Evolutionary conservation across 2,888 invertebrate species (phyloP).

Genomic region (Phymatocera aterrima): DNA sequence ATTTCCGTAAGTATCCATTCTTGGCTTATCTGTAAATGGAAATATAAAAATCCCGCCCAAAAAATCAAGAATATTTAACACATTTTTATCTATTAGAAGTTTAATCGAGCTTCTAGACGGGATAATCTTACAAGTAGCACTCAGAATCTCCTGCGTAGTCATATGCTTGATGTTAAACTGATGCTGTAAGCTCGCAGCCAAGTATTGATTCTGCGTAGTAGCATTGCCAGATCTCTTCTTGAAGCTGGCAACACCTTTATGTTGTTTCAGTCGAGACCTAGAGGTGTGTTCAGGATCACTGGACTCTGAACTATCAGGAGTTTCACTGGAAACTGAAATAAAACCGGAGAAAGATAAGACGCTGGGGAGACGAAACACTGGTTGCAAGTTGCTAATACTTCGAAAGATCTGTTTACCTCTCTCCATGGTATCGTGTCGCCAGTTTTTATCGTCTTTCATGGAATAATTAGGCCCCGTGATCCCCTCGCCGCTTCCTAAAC

Average conservation of each 20-base stretch:
- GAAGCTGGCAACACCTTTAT: slow-evolving; percentile 62
- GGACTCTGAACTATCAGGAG: slow-evolving; percentile 71
- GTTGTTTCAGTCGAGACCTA: slow-evolving; percentile 67
- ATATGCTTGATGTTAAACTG: slow-evolving; percentile 71
- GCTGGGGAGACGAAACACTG: background rate
- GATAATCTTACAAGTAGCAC: slow-evolving; percentile 74
- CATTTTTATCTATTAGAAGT: too few species aligned
- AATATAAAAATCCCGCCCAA: slow-evolving; percentile 25
- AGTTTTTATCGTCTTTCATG: slow-evolving; percentile 72
- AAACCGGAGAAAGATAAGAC: background rate
- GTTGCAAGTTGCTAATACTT: background rate
- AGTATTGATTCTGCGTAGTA: slow-evolving; percentile 65
- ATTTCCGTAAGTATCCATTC: slow-evolving; percentile 72
- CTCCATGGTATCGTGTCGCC: slow-evolving; percentile 71
- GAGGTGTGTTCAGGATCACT: slow-evolving; percentile 69
- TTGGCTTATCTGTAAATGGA: slow-evolving; percentile 70
- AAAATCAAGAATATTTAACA: background rate
- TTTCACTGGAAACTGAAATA: slow-evolving; percentile 70
- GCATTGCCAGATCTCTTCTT: slow-evolving; percentile 71
- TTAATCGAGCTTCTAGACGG: too few species aligned
- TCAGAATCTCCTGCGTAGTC: slow-evolving; percentile 73
- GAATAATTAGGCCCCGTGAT: slow-evolving; percentile 70
- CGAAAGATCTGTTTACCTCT: slow-evolving; percentile 63
- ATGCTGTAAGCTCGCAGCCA: slow-evolving; percentile 68
- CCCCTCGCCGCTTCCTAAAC: slow-evolving; percentile 69